Conservation (phyloP, 2,113 vertebrate genomes). For the Zosterops japonicus region DNA sequence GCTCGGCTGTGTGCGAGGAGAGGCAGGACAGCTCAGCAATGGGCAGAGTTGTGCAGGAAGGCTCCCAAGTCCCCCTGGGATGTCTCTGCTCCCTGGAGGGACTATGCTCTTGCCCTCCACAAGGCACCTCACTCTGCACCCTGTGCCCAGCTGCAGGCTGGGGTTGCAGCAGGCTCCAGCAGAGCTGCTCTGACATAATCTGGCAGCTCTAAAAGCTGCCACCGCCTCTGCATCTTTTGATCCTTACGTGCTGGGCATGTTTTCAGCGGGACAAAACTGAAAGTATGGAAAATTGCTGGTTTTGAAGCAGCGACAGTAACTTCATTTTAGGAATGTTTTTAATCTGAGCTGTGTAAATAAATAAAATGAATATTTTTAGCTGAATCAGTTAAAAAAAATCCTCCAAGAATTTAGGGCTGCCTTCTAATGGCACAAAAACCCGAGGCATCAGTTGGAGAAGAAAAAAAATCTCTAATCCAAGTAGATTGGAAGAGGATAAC, state of each 20-base stretch:
- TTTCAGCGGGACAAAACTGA: not conserved
- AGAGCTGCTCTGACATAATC: not conserved
- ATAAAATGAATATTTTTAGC: conserved; percentile 1
- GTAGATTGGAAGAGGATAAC: not conserved
- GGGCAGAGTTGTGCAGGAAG: not conserved
- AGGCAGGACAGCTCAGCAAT: not conserved
- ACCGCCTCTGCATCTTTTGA: not conserved
- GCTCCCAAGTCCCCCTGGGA: not conserved
- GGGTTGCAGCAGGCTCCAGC: not conserved
- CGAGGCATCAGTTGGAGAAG: not conserved
- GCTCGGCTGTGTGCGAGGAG: not conserved
- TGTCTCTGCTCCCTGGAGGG: not conserved
- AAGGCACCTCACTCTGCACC: not conserved
- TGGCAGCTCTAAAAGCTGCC: not conserved
- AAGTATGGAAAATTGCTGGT: not conserved
- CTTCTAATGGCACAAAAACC: not conserved
- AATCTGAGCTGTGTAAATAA: conserved; percentile 19
- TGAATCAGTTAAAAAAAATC: not conserved
- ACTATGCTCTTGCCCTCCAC: not conserved
- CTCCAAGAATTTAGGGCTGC: not conserved
- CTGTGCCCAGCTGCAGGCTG: not conserved
- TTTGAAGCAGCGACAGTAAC: conserved; percentile 1
- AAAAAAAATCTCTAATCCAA: not conserved
- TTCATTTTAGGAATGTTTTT: conserved; percentile 30
- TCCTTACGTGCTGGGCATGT: not conserved